phyloP scores from a whole-genome alignment of 2,113 vertebrate species.

The Rhipidura dahli region DNA sequence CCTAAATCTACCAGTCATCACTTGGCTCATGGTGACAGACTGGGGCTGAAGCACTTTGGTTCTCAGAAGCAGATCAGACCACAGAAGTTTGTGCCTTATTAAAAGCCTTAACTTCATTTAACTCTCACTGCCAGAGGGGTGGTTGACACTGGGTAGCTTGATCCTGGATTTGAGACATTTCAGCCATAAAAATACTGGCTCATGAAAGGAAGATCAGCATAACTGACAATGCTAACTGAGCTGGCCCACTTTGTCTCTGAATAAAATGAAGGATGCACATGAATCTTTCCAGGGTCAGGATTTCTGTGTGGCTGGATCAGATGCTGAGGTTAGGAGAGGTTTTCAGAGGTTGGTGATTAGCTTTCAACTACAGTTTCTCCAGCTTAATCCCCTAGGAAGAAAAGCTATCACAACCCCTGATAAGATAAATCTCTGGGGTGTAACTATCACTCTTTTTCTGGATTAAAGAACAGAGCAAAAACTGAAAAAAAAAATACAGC shows the following conservation, averaged over 20 bases:
- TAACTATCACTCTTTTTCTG: not conserved
- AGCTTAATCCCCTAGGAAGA: not conserved
- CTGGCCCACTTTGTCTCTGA: not conserved
- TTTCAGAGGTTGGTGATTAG: not conserved
- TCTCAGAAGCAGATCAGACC: not conserved
- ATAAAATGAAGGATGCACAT: not conserved
- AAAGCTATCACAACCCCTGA: not conserved
- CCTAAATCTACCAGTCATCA: not conserved
- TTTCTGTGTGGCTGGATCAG: not conserved
- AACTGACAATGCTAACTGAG: not conserved
- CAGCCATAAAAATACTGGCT: not conserved
- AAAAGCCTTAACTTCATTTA: not conserved
- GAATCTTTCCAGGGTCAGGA: not conserved
- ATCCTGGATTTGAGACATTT: not conserved
- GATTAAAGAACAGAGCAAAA: not conserved
- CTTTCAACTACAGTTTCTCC: not conserved
- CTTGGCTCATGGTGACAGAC: not conserved
- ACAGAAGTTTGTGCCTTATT: not conserved
- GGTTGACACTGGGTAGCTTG: not conserved
- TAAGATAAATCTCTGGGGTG: not conserved
- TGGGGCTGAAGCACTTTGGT: not conserved
- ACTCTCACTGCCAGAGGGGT: not conserved
- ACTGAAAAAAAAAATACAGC: not conserved
- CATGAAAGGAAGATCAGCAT: not conserved
- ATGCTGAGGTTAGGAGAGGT: not conserved